These are phyloP conservation scores for Aplochiton taeniatus DNA, from an alignment of 2,797 vertebrate species.

Conservation along the genomic window DNA sequence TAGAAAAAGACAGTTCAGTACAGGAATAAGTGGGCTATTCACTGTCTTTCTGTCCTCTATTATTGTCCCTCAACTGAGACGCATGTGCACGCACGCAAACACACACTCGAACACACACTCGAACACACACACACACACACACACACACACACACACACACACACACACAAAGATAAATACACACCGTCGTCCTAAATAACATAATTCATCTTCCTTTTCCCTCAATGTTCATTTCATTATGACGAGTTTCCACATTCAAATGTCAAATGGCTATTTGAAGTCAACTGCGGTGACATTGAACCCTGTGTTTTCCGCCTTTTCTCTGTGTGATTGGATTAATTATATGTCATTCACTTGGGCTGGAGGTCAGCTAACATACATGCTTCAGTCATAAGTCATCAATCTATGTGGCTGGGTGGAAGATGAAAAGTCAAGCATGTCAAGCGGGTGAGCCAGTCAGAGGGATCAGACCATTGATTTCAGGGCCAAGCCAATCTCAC, in stretches of 20 bases:
- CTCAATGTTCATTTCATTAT: slow-evolving; percentile 35
- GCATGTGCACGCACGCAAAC: background rate
- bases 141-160: slow-evolving; percentile 6
- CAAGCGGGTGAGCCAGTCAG: slow-evolving; percentile 72
- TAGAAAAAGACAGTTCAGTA: too few species aligned
- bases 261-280: slow-evolving; percentile 68
- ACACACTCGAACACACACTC: slow-evolving; percentile 1
- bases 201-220: background rate
- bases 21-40: background rate
- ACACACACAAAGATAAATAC: slow-evolving; percentile 13
- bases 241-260: slow-evolving; percentile 59
- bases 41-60: background rate
- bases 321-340: slow-evolving; percentile 71
- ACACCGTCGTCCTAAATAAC: background rate
- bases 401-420: slow-evolving; percentile 77
- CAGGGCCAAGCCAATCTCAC: slow-evolving; percentile 74
- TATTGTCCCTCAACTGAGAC: background rate
- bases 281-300: slow-evolving; percentile 57
- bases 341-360: slow-evolving; percentile 80
- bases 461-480: slow-evolving; percentile 81
- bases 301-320: slow-evolving; percentile 58
- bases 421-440: slow-evolving; percentile 84
- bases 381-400: slow-evolving; percentile 82
- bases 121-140: background rate
- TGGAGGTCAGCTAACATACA: slow-evolving; percentile 82